A percentile compares a stretch with the other conserved stretches of the same genome.
Conservation (phyloP, 2,888 invertebrate genomes). For the Polylopha cassiicola region DNA sequence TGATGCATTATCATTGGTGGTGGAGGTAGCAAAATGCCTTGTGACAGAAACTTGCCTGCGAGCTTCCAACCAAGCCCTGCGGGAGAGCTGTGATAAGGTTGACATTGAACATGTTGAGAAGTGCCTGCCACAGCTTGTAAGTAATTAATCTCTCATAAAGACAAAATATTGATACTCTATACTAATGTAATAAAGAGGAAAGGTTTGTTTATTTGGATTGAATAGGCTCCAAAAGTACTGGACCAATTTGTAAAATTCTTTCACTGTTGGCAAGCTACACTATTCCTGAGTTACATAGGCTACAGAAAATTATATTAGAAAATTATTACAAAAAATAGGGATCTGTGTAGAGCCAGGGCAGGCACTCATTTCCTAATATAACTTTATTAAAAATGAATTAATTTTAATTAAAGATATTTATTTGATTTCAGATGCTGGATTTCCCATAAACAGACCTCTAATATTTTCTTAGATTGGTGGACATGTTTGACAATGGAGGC, state of each 20-base stretch:
- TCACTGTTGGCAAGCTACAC: too few relatives aligned
- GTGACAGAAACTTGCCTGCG: slow-evolving; percentile 75
- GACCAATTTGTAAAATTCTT: too few relatives aligned
- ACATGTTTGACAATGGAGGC: slow-evolving; percentile 16
- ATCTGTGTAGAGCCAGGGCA: too few relatives aligned
- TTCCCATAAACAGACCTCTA: slow-evolving; percentile 53
- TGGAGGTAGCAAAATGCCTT: slow-evolving; percentile 72
- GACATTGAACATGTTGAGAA: slow-evolving; percentile 75
- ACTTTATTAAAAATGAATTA: slow-evolving; percentile 9
- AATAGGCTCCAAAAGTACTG: too few relatives aligned
- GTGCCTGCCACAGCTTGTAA: slow-evolving; percentile 76
- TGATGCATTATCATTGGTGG: slow-evolving; percentile 70
- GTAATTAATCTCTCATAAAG: slow-evolving; percentile 6
- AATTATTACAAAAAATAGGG: too few relatives aligned
- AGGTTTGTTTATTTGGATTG: too few relatives aligned
- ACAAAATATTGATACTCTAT: too few relatives aligned
- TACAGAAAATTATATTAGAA: too few relatives aligned
- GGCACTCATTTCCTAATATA: too few relatives aligned
- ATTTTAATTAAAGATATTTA: slow-evolving; percentile 5
- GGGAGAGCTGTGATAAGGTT: slow-evolving; percentile 63
- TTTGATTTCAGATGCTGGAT: slow-evolving; percentile 70
- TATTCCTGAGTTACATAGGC: too few relatives aligned
- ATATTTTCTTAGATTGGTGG: slow-evolving; percentile 6
- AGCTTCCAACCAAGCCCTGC: slow-evolving; percentile 68
- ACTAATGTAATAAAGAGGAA: too few relatives aligned